These are phyloP conservation scores for Anas acuta DNA, from an alignment of 2,797 vertebrate species.

Conservation along the genomic window DNA sequence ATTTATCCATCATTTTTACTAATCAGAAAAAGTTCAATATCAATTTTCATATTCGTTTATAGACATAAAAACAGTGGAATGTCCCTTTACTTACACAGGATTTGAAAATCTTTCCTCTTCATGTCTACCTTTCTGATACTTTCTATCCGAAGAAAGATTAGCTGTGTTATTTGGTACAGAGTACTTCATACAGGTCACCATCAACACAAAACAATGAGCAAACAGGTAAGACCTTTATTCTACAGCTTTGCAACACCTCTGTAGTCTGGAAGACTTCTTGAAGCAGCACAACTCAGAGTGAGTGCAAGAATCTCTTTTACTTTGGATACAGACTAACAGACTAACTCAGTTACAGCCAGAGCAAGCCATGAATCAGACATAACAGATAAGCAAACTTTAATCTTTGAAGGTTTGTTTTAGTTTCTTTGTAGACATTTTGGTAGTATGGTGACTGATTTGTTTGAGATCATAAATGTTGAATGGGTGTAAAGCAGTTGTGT, in stretches of 20 bases:
- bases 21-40: neutral
- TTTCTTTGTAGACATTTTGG: neutral
- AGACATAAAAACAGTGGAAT: neutral
- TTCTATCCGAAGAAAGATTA: neutral
- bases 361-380: accelerated
- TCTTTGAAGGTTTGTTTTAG: neutral
- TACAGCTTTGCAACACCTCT: neutral
- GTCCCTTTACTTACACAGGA: neutral
- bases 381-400: neutral
- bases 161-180: neutral
- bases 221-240: neutral
- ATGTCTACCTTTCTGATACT: neutral
- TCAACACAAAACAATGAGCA: neutral
- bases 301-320: neutral
- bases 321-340: neutral
- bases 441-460: neutral
- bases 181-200: neutral
- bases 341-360: neutral
- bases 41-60: neutral
- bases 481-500: neutral
- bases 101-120: constrained; percentile 7
- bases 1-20: neutral
- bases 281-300: neutral
- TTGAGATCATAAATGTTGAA: neutral
- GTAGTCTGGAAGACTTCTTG: neutral